Conservation (phyloP, 2,797 vertebrate species). For the Ctenopoma kingsleyae region DNA sequence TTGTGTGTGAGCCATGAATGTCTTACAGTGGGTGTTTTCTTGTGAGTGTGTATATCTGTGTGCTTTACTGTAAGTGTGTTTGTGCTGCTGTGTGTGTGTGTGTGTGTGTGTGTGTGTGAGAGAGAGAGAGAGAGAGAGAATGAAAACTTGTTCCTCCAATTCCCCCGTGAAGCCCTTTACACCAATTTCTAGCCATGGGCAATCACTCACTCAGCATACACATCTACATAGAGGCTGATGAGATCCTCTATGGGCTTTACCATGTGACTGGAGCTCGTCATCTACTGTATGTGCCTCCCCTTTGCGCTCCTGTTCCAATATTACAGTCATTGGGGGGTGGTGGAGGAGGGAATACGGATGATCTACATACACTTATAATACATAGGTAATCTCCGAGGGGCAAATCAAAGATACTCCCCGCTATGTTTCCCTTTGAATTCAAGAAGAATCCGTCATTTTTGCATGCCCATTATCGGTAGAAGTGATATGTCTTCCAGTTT, state of each 20-base stretch:
- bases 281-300: conserved; percentile 75
- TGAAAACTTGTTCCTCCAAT: conserved; percentile 79
- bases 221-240: conserved; percentile 89
- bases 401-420: conserved; percentile 73
- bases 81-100: conserved; percentile 47
- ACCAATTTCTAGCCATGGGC: conserved; percentile 87
- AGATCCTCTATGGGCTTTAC: conserved; percentile 82
- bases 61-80: conserved; percentile 35
- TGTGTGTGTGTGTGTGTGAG: conserved; percentile 15
- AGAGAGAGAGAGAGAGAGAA: conserved; percentile 58
- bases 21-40: conserved; percentile 60
- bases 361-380: conserved; percentile 81
- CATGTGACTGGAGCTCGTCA: conserved; percentile 82
- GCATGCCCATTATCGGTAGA: conserved; percentile 71
- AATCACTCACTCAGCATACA: conserved; percentile 88
- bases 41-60: conserved; percentile 67
- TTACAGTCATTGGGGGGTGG: conserved; percentile 49
- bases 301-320: conserved; percentile 63
- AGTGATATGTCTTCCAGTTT: conserved; percentile 79
- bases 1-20: conserved; percentile 61
- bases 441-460: conserved; percentile 73
- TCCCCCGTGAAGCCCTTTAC: conserved; percentile 85
- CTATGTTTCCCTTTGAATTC: conserved; percentile 76
- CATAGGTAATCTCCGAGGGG: conserved; percentile 79
- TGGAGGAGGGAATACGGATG: conserved; percentile 47